Conservation (phyloP, 2,888 invertebrate species). For the Gnatocerus cornutus region DNA sequence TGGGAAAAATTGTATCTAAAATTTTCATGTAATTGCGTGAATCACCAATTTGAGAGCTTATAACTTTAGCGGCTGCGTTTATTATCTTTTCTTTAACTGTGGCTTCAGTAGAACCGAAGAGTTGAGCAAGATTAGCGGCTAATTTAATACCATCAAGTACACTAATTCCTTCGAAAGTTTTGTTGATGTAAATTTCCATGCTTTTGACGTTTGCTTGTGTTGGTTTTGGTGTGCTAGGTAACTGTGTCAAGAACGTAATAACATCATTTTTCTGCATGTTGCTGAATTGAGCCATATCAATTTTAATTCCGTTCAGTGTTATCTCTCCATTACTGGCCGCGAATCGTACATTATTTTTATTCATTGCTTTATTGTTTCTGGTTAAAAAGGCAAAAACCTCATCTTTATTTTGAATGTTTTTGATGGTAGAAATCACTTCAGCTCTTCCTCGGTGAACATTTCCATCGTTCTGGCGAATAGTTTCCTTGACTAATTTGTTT, state of each 20-base stretch:
- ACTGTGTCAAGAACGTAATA: slow-evolving; percentile 16
- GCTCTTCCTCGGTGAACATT: slow-evolving; percentile 70
- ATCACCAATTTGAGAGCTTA: background rate
- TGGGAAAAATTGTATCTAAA: slow-evolving; percentile 27
- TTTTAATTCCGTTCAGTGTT: slow-evolving; percentile 55
- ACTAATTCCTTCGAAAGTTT: slow-evolving; percentile 2
- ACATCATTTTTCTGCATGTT: slow-evolving; percentile 33
- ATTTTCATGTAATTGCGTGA: background rate
- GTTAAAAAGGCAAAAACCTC: slow-evolving; percentile 75
- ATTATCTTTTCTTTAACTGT: slow-evolving; percentile 29
- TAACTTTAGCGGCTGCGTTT: slow-evolving; percentile 3
- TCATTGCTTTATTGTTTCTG: slow-evolving; percentile 73
- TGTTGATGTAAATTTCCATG: slow-evolving; percentile 8
- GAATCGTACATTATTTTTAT: slow-evolving; percentile 70
- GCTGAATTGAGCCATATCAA: slow-evolving; percentile 23
- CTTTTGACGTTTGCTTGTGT: slow-evolving; percentile 1
- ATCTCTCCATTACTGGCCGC: slow-evolving; percentile 60
- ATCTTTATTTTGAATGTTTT: slow-evolving; percentile 73
- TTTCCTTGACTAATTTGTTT: slow-evolving; percentile 75
- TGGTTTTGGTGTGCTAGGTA: slow-evolving; percentile 28
- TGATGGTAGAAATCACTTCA: slow-evolving; percentile 74
- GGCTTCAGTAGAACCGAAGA: slow-evolving; percentile 6
- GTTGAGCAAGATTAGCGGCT: slow-evolving; percentile 15
- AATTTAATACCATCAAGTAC: background rate
- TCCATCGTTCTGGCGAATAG: slow-evolving; percentile 71